Conservation (phyloP, 2,113 vertebrate species). For the Capricornis sumatraensis region DNA sequence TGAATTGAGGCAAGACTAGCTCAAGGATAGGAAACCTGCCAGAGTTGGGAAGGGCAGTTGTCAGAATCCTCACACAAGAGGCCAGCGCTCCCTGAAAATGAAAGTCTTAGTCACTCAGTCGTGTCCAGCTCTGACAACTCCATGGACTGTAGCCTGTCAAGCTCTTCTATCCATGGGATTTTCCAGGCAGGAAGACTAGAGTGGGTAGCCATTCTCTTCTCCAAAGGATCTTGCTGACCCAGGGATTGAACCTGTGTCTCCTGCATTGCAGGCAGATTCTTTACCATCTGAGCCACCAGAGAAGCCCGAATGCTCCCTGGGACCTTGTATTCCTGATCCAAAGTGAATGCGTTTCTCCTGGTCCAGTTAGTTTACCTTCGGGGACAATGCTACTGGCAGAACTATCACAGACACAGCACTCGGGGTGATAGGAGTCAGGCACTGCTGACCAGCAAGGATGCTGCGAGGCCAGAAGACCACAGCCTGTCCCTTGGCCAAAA, state of each 20-base stretch:
- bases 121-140: neutral
- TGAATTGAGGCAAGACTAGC: neutral
- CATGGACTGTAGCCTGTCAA: neutral
- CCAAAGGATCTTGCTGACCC: neutral
- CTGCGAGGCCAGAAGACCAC: neutral
- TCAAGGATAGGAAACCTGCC: neutral
- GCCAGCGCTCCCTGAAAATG: neutral
- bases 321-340: rapidly evolving
- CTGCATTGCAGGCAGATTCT: neutral
- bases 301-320: rapidly evolving
- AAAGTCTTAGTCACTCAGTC: neutral
- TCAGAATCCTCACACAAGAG: neutral
- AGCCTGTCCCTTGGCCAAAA: neutral
- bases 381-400: neutral
- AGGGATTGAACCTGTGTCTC: neutral
- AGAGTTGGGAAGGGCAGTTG: neutral
- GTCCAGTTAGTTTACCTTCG: neutral
- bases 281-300: neutral
- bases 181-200: neutral
- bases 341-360: neutral
- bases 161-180: neutral
- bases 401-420: neutral
- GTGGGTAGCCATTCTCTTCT: neutral
- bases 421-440: neutral
- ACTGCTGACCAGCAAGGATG: neutral